These are phyloP conservation scores for Latrodectus hesperus DNA, from an alignment of 2,888 invertebrate species.

Conservation along the genomic window DNA sequence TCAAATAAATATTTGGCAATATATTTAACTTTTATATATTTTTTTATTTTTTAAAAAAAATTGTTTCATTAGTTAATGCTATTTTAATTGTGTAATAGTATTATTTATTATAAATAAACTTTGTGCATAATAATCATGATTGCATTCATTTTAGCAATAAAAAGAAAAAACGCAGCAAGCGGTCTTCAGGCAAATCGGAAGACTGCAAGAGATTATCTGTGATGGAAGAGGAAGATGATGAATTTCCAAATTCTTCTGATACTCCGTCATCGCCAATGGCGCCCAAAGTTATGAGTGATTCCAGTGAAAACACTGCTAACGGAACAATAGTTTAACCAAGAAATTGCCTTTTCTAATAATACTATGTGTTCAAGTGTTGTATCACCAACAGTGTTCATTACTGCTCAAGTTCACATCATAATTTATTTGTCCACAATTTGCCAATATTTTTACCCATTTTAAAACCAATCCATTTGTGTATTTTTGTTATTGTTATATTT, in stretches of 20 bases:
- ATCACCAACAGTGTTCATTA: constrained; percentile 15
- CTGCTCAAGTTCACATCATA: constrained; percentile 37
- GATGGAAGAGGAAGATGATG: constrained; percentile 90
- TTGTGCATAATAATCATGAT: too few species aligned
- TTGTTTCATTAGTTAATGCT: too few species aligned
- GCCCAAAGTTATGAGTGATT: constrained; percentile 12
- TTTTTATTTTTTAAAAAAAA: too few species aligned
- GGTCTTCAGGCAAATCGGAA: constrained; percentile 78
- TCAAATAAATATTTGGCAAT: too few species aligned
- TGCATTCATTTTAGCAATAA: constrained; percentile 48
- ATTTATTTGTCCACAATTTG: too few species aligned
- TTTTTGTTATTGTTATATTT: too few species aligned
- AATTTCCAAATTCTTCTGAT: constrained; percentile 77
- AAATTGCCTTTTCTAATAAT: constrained; percentile 48
- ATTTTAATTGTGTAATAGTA: too few species aligned
- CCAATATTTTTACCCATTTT: too few species aligned
- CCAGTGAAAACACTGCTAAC: constrained; percentile 2
- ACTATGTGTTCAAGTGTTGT: constrained; percentile 39
- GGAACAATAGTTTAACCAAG: constrained; percentile 40
- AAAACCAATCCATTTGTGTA: too few species aligned
- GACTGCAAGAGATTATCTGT: constrained; percentile 83
- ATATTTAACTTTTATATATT: too few species aligned
- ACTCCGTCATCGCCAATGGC: constrained; percentile 32
- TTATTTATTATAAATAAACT: too few species aligned
- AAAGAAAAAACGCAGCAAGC: constrained; percentile 83